Conservation (phyloP, 2,797 vertebrate species). For the Coccyzus lansbergi region DNA sequence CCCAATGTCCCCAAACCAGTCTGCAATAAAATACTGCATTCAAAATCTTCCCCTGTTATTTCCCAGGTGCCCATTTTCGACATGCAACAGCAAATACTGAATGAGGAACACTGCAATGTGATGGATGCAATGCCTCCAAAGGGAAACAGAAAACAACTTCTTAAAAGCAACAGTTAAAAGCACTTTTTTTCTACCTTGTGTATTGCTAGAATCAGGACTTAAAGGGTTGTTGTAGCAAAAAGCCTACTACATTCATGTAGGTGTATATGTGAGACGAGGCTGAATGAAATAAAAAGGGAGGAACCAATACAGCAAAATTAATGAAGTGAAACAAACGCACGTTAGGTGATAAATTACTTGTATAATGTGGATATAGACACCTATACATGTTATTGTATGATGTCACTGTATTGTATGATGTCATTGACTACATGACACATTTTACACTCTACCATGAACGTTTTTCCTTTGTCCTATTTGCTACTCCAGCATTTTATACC, state of each 20-base stretch:
- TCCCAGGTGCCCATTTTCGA: background rate
- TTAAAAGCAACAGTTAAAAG: background rate
- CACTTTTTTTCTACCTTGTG: background rate
- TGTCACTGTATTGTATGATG: no score
- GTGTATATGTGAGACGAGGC: background rate
- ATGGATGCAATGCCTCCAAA: background rate
- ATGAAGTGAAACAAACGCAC: conserved; percentile 33
- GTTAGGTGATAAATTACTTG: conserved; percentile 41
- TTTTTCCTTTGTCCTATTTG: conserved; percentile 46
- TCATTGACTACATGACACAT: conserved; percentile 54
- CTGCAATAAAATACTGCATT: background rate
- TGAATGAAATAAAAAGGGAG: conserved; percentile 38
- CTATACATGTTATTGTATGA: no score
- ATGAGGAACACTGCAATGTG: background rate
- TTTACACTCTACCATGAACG: conserved; percentile 26
- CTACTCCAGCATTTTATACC: conserved; percentile 3
- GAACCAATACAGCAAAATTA: conserved; percentile 37
- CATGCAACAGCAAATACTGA: background rate
- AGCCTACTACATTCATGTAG: no score
- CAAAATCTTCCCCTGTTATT: background rate
- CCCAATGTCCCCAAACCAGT: accelerated
- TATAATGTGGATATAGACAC: background rate
- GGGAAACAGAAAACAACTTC: background rate
- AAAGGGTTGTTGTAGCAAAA: background rate
- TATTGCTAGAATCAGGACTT: background rate